These are phyloP conservation scores for Bombus consobrinus DNA, from an alignment of 1,140 invertebrate species.

Conservation along the genomic window DNA sequence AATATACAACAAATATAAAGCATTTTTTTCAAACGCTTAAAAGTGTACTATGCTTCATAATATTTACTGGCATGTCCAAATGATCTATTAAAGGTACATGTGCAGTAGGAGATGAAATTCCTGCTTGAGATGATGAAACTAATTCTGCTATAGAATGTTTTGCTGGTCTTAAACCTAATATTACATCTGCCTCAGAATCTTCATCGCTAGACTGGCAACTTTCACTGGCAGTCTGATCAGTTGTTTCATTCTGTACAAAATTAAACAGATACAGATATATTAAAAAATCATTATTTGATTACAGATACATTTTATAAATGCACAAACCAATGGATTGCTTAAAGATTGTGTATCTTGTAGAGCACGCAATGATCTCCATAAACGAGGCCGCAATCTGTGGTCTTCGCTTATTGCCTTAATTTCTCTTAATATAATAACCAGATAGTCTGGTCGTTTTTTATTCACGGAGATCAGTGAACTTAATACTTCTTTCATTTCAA, in stretches of 20 bases:
- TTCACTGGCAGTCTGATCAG: conserved; percentile 74
- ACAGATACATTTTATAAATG: conserved; percentile 26
- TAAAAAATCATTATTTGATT: not conserved
- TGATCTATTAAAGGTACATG: conserved; percentile 64
- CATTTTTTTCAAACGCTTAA: not conserved
- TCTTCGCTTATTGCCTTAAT: conserved; percentile 87
- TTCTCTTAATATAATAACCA: conserved; percentile 87
- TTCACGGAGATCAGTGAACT: conserved; percentile 88
- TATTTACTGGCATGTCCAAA: conserved; percentile 68
- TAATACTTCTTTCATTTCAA: conserved; percentile 84
- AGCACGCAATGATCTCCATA: conserved; percentile 85
- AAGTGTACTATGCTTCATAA: not conserved
- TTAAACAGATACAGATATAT: not conserved
- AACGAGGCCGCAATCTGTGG: conserved; percentile 84
- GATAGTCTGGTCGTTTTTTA: conserved; percentile 86
- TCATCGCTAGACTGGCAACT: conserved; percentile 79
- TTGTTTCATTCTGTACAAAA: conserved; percentile 70
- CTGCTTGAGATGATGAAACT: conserved; percentile 60
- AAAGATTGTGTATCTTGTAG: conserved; percentile 68
- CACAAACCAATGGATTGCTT: conserved; percentile 70
- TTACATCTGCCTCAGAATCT: conserved; percentile 73
- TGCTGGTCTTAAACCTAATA: conserved; percentile 57
- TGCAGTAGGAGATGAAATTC: conserved; percentile 55
- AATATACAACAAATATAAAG: not conserved
- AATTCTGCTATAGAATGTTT: conserved; percentile 69